These are phyloP conservation scores for Patella caerulea DNA, from an alignment of 2,888 invertebrate species.

Conservation along the genomic window DNA sequence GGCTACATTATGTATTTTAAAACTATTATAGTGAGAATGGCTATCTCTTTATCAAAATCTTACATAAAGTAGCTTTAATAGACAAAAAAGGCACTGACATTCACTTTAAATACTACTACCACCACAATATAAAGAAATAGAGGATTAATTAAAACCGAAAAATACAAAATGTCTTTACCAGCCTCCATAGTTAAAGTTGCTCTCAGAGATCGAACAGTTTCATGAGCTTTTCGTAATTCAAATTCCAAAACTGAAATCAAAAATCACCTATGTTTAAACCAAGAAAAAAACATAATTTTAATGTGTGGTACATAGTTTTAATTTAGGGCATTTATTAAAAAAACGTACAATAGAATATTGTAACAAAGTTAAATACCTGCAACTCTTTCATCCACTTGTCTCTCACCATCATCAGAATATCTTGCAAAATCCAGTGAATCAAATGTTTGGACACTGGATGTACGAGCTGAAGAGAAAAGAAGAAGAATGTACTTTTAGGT, in stretches of 20 bases:
- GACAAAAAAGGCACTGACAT: background rate
- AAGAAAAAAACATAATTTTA: background rate
- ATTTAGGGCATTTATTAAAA: background rate
- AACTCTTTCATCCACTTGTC: slow-evolving; percentile 82
- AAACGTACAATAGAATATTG: background rate
- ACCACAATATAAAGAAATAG: background rate
- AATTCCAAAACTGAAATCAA: slow-evolving; percentile 81
- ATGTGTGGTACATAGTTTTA: background rate
- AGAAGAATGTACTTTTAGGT: too few relatives aligned
- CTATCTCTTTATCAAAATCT: too few relatives aligned
- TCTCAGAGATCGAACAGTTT: slow-evolving; percentile 85
- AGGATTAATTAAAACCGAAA: background rate
- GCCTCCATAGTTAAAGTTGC: slow-evolving; percentile 81
- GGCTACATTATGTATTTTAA: too few relatives aligned
- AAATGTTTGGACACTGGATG: slow-evolving; percentile 88
- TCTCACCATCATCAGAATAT: slow-evolving; percentile 88
- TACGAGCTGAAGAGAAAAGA: slow-evolving; percentile 59
- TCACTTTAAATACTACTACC: background rate
- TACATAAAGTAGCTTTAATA: too few relatives aligned
- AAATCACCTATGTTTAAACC: slow-evolving; percentile 13
- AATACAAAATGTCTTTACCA: slow-evolving; percentile 50
- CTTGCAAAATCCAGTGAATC: slow-evolving; percentile 89
- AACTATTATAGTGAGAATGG: too few relatives aligned
- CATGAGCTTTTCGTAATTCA: slow-evolving; percentile 87
- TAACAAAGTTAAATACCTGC: slow-evolving; percentile 73